Conservation (phyloP, 2,888 invertebrate genomes). For the Chrysotoxum bicinctum region DNA sequence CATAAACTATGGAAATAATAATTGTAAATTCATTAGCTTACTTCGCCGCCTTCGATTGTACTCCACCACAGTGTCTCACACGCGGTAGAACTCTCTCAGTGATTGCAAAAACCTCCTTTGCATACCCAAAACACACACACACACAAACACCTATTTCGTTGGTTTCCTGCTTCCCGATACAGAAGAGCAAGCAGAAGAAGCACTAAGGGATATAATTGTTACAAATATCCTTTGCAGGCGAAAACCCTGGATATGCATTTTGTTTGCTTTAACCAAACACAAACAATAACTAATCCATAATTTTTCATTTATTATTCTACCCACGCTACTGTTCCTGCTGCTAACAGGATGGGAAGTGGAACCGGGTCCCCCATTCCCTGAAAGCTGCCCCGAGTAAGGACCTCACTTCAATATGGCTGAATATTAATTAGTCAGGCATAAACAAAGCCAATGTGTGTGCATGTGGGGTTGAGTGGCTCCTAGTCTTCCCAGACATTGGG, state of each 20-base stretch:
- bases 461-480: not conserved
- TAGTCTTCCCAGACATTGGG: constrained; percentile 21
- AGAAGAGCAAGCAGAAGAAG: not conserved
- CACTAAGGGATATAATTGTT: constrained; percentile 62
- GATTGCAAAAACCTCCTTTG: constrained; percentile 55
- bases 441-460: constrained; percentile 44
- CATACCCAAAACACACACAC: constrained; percentile 5
- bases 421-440: constrained; percentile 72
- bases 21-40: constrained; percentile 72
- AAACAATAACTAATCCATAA: constrained; percentile 72
- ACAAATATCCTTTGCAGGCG: constrained; percentile 62
- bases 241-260: constrained; percentile 31
- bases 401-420: constrained; percentile 66
- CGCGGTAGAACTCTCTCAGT: constrained; percentile 19
- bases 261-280: constrained; percentile 65
- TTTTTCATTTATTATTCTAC: constrained; percentile 70
- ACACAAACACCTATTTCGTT: not conserved
- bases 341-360: not conserved
- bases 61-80: constrained; percentile 10
- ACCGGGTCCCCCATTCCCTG: not conserved
- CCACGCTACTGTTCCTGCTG: constrained; percentile 32
- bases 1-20: constrained; percentile 34
- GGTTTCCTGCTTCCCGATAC: not conserved
- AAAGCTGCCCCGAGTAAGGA: constrained; percentile 25
- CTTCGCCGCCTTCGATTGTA: constrained; percentile 62